Base-by-base conservation (phyloP, 2,113 vertebrate species). In the Lucifuga dentata region DNA sequence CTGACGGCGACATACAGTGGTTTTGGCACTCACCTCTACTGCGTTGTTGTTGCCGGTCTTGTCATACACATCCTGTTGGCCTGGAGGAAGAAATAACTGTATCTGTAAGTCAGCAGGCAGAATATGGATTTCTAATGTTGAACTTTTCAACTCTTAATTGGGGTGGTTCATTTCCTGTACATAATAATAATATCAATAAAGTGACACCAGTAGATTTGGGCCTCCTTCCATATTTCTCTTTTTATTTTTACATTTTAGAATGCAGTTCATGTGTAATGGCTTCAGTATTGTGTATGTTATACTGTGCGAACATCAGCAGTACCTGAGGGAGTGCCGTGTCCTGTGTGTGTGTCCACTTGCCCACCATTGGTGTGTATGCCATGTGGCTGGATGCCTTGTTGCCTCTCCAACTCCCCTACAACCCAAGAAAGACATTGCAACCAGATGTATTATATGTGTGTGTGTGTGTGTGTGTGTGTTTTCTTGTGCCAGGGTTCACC, bases 381-480 rank as follows among this genome's bases (percentile, higher is more conserved):
- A 7, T 95, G 93, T 11, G 90, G 88, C 90, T 95, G 96, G 60
- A 92, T 85, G 32, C 95, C 95, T 68, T 97, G 97, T 67, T 99
- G 96, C 82, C 95, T 95, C 89, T 99, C 97, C 77, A 99, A 76
- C 70, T 99, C 98, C 98, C 97, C 97, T 99, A 19, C 12, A 76
- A 70, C 29, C 65, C 32, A 38, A 20, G 36, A 51, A 2, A 57
- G 1, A 74, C 7, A 50, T 51, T 59, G 17, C 32, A 51, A 36
- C 16, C 38, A 33, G 6, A n/a, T 1, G 1, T 7, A 21, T 3
- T 17, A n/a, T 5, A 2, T 1, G 17, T 9, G 0, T 3, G 6
- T n/a, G 2, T 49, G 45, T 53, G 11, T 41, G 26, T 38, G 16
- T 15, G 32, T 45, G 32, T n/a, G 23, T 11, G 39, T n/a, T n/a